Evolutionary conservation across 2,888 invertebrate genomes (phyloP).

Genomic region (Amaurobius ferox): DNA sequence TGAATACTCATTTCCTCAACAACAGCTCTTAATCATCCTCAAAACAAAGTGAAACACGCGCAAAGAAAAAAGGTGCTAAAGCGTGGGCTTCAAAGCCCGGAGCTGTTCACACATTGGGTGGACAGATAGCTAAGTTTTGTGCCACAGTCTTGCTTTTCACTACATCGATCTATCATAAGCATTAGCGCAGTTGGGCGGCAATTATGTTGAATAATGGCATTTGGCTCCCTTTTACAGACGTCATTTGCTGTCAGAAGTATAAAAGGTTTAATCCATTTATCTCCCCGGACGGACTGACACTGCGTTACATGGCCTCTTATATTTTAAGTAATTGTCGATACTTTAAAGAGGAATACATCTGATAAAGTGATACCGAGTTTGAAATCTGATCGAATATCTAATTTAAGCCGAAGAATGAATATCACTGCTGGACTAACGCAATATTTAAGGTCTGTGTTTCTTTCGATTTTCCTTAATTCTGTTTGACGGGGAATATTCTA

Average conservation of each 20-base stretch:
- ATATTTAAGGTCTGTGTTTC: no score
- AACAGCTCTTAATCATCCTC: not conserved
- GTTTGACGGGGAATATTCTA: no score
- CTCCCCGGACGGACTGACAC: constrained; percentile 23
- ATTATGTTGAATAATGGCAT: constrained; percentile 62
- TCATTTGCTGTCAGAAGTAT: constrained; percentile 55
- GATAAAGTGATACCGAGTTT: constrained; percentile 39
- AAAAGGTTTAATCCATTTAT: constrained; percentile 57
- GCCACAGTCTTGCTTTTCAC: constrained; percentile 13
- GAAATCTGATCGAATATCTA: not conserved
- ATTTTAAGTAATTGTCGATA: constrained; percentile 44
- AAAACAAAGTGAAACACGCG: not conserved
- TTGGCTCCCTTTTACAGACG: constrained; percentile 5
- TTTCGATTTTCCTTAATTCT: no score
- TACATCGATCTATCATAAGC: constrained; percentile 54
- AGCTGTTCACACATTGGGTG: constrained; percentile 54
- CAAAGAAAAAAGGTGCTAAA: constrained; percentile 46
- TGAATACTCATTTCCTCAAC: not conserved
- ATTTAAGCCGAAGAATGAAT: no score
- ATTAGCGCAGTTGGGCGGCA: constrained; percentile 61
- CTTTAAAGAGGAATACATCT: constrained; percentile 26
- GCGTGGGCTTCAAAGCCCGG: constrained; percentile 34
- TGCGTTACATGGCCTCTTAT: constrained; percentile 40
- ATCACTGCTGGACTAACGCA: no score
- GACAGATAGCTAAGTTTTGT: constrained; percentile 57